A percentile compares a stretch with the other conserved stretches of the same genome.
Evolutionary conservation across 37 sponge, comb jelly and placozoan genomes (phyloP).

Genomic region (Agelas oroides): DNA sequence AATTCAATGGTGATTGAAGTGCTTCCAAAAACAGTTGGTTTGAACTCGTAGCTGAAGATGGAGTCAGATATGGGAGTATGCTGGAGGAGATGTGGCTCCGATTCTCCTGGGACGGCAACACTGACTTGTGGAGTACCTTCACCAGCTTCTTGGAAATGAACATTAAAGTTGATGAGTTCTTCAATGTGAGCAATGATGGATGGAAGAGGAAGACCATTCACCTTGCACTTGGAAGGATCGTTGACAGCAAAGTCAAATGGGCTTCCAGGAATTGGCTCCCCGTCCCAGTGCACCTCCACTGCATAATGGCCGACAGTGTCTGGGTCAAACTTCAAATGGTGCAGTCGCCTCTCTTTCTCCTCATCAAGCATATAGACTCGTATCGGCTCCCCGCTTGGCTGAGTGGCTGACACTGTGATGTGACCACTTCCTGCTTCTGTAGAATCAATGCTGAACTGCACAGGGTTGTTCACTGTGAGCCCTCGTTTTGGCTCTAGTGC

Average conservation of each 20-base stretch:
- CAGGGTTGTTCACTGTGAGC: constrained; percentile 32
- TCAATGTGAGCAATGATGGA: constrained; percentile 5
- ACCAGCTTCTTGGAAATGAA: constrained; percentile 57
- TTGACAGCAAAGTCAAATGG: constrained; percentile 81
- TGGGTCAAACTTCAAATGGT: constrained; percentile 65
- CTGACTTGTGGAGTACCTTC: constrained; percentile 31
- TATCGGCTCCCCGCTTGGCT: constrained; percentile 55
- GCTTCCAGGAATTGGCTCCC: constrained; percentile 61
- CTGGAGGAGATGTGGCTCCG: neutral
- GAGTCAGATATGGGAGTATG: neutral
- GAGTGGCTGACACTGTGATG: constrained; percentile 46
- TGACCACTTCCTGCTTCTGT: constrained; percentile 75
- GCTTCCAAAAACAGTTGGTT: constrained; percentile 21
- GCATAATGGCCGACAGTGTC: constrained; percentile 67
- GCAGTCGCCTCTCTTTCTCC: constrained; percentile 19
- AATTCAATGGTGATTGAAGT: constrained; percentile 38
- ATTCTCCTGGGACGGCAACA: constrained; percentile 10
- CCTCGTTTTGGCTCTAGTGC: constrained; percentile 26
- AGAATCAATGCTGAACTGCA: constrained; percentile 72
- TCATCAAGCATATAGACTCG: constrained; percentile 57
- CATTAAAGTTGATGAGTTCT: constrained; percentile 50
- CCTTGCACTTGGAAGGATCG: constrained; percentile 66
- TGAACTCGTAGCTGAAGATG: constrained; percentile 31
- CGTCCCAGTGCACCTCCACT: constrained; percentile 53
- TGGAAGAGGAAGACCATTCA: constrained; percentile 51